Base-by-base conservation (phyloP, 2,113 vertebrate species). In the Fulmarus glacialis region DNA sequence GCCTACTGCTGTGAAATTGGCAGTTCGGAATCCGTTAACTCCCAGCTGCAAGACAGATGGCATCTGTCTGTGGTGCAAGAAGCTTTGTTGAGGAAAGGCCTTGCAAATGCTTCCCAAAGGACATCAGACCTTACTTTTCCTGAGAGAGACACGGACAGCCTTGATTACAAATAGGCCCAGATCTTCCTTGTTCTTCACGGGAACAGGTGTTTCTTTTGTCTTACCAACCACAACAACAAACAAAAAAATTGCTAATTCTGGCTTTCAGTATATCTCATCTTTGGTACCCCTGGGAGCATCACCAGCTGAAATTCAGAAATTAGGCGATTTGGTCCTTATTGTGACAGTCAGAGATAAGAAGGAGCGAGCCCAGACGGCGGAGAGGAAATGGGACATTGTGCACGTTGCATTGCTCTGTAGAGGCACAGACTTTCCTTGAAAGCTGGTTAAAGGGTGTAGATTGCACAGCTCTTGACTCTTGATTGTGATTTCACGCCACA, bases 31-130 rank as follows among this genome's bases (percentile, higher is more conserved):
- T 95, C 94, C 93, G 95, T 97, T 98, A 96, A 81, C 92, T 96
- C 96, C 92, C 97, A 97, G 91, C 93, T 97, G 87, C 87, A 95
- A 96, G 96, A 96, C 97, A 98, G 95, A 97, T 97, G 96, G 96
- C 90, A 96, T 95, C 93, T 97, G 95, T 93, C 96, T 95, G 92
- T 92, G 78, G 81, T 94, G 91, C 92, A 92, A 94, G 93, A 89
- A 93, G 77, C 89, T 92, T 98, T 97, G 96, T 96, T 95, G 95
- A 97, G 91, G 96, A 94, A 91, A 96, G 70, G 87, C 90, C 92
- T 93, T 82, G 84, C 79, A 94, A 95, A 83, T 87, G 47, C 90
- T 96, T 93, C 96, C 91, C 90, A 78, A 77, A 94, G 95, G 94
- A 95, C 91, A 71, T 97, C 96, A 97, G 74, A 83, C 90, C 72